Percentiles rank a stretch among this genome's conserved stretches.
phyloP scores from a whole-genome alignment of 2,113 vertebrate genomes.

The Ovis aries region ARS-UI_Ramb_v3.0 NC_056061.1:39518501-39519000 shows the following conservation, averaged over 20 bases:
- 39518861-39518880: neutral
- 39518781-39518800: constrained; percentile 25
- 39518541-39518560: neutral
- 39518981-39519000: neutral
- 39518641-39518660: constrained; percentile 30
- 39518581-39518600: neutral
- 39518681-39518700: constrained; percentile 27
- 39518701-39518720: constrained; percentile 61
- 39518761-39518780: constrained; percentile 49
- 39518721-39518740: constrained; percentile 63
- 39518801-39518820: constrained; percentile 14
- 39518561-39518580: constrained; percentile 26
- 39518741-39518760: constrained; percentile 54
- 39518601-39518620: constrained; percentile 45
- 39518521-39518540: constrained; percentile 10
- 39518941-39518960: neutral
- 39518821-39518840: constrained; percentile 15
- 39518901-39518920: neutral
- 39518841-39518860: neutral
- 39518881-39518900: neutral
- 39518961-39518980: neutral
- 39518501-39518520: neutral
- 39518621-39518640: constrained; percentile 2
- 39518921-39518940: neutral
- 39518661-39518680: constrained; percentile 18